Conservation (phyloP, 2,113 vertebrate genomes). For the Rutilus rutilus region DNA sequence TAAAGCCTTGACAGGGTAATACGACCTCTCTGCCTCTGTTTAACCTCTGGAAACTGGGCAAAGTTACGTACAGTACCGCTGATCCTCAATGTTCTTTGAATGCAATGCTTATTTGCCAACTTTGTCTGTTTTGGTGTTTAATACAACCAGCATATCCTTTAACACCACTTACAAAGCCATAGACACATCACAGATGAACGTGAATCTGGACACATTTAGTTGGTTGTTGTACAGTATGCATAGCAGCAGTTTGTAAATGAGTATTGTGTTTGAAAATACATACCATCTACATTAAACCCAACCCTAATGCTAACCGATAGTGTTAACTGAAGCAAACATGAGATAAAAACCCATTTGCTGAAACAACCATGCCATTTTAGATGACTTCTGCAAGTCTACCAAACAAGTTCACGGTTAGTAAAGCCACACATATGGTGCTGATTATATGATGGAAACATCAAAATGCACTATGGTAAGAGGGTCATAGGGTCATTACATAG, state of each 20-base stretch:
- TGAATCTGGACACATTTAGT: neutral
- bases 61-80: neutral
- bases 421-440: neutral
- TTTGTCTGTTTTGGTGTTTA: neutral
- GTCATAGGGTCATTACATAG: neutral
- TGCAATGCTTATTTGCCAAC: neutral
- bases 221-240: neutral
- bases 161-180: neutral
- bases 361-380: neutral
- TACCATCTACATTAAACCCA: neutral
- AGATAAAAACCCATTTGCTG: neutral
- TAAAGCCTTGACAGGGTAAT: constrained; percentile 60
- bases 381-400: neutral
- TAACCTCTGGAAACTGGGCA: constrained; percentile 42
- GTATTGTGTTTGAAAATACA: neutral
- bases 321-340: neutral
- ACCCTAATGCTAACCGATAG: neutral
- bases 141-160: neutral
- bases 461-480: neutral
- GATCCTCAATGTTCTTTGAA: too few species aligned
- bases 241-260: neutral
- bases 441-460: neutral
- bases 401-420: neutral
- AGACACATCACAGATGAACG: neutral
- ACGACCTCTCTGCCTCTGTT: constrained; percentile 64